Conservation (phyloP, 2,797 vertebrate genomes). For the Melanitta fusca region DNA sequence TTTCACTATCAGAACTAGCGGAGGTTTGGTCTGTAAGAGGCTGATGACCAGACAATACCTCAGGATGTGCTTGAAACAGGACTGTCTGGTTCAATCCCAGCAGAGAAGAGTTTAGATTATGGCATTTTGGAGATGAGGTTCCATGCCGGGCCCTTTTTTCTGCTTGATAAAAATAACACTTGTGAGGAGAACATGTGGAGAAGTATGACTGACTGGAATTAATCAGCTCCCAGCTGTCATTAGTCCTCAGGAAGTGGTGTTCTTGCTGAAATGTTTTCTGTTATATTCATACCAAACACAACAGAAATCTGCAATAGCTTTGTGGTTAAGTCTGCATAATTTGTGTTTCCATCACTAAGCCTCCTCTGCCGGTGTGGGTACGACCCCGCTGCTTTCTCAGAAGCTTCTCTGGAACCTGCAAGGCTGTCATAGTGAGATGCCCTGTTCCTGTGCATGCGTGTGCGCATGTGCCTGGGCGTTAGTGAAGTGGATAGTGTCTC, state of each 20-base stretch:
- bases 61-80: neutral
- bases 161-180: conserved; percentile 49
- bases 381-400: neutral
- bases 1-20: neutral
- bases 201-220: conserved; percentile 45
- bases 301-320: conserved; percentile 45
- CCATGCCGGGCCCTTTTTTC: neutral
- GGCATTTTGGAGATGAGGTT: conserved; percentile 5
- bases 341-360: neutral
- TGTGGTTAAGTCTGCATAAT: conserved; percentile 33
- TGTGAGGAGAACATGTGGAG: conserved; percentile 9
- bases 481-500: neutral
- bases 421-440: neutral
- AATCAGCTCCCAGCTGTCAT: conserved; percentile 64
- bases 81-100: neutral
- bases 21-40: neutral
- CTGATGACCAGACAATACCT: neutral
- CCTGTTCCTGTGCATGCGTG: rapidly evolving
- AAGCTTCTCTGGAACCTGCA: neutral
- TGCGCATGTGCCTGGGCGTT: neutral
- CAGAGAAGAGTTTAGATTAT: neutral
- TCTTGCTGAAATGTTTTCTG: conserved; percentile 37
- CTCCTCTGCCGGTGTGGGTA: neutral
- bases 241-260: conserved; percentile 68
- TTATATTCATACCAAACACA: conserved; percentile 43